Base-by-base conservation (phyloP, 2,113 vertebrate genomes). In the Ptyas mucosa region DNA sequence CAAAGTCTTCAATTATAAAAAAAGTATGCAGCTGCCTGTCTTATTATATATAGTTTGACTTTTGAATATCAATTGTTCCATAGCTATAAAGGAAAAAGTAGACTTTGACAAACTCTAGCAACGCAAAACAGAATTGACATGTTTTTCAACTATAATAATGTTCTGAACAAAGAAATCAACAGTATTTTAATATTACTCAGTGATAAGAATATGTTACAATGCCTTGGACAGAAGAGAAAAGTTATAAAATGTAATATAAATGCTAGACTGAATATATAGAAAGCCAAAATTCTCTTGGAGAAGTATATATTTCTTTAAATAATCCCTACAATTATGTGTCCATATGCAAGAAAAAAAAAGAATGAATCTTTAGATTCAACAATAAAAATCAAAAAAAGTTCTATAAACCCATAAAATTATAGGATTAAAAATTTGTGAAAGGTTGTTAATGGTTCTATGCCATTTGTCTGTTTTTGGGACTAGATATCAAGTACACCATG, bases 161-260 rank as follows among this genome's bases (percentile, higher is more conserved):
- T 85, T 89, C 53, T 89, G 69, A 46, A 89, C 51, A 55, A 85
- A 12, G 54, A 92, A 69, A 89, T 92, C 57, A 85, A 92, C 43
- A 85, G 43, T 52, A 85, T 89, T 92, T 85, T 85, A 85, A 92
- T 92, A 58, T 89, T 92, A 85, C 39, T 75, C 26, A 51, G 11
- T 92, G 53, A 89, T 89, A 89, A 89, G 43, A 54, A 92, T 89
- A 39, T 85, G 43, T 46, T 85, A 29, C 39, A 85, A 58, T 43
- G 85, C 43, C 39, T 49, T 53, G 53, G 53, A 57, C 29, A 51
- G 52, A 18, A 5, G 39, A 89, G 43, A 92, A 85, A 89, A 85
- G 53, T 57, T 58, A 85, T 21, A 57, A 89, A 81, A 57, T 81
- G 34, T 54, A 85, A 85, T 34, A 49, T 57, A 85, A 8, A 85